Percentiles rank a stretch among this genome's conserved stretches.
Conservation (phyloP, 2,888 invertebrate genomes). For the Strigamia maritima region DNA sequence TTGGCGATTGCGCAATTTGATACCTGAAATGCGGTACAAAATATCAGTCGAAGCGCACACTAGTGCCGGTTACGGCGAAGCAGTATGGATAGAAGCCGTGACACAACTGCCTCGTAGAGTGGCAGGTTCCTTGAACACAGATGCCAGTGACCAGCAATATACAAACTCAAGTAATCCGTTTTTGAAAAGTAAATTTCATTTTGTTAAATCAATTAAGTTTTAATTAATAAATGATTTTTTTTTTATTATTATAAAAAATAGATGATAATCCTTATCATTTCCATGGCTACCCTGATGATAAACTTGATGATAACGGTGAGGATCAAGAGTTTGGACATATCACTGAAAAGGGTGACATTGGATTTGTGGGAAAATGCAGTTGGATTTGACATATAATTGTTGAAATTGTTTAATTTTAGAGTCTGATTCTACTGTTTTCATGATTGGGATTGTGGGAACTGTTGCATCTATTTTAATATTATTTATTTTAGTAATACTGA, state of each 20-base stretch:
- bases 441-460: conserved; percentile 19
- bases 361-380: not conserved
- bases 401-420: not conserved
- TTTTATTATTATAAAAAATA: not conserved
- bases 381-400: not conserved
- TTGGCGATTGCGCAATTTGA: not conserved
- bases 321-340: conserved; percentile 1
- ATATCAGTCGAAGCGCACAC: conserved; percentile 42
- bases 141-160: conserved; percentile 29
- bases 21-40: conserved; percentile 37
- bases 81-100: not conserved
- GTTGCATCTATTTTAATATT: not conserved
- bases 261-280: conserved; percentile 10
- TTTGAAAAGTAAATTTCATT: conserved; percentile 9
- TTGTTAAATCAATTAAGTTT: not conserved
- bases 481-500: not conserved
- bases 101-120: conserved; percentile 34
- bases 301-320: not conserved
- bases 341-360: not conserved
- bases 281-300: conserved; percentile 20
- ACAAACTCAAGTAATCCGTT: conserved; percentile 8
- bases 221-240: not conserved
- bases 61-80: conserved; percentile 42
- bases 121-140: conserved; percentile 1
- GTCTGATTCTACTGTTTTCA: conserved; percentile 18